Evolutionary conservation across 2,797 vertebrate species (phyloP).

Genomic region (Rousettus madagascariensis): DNA sequence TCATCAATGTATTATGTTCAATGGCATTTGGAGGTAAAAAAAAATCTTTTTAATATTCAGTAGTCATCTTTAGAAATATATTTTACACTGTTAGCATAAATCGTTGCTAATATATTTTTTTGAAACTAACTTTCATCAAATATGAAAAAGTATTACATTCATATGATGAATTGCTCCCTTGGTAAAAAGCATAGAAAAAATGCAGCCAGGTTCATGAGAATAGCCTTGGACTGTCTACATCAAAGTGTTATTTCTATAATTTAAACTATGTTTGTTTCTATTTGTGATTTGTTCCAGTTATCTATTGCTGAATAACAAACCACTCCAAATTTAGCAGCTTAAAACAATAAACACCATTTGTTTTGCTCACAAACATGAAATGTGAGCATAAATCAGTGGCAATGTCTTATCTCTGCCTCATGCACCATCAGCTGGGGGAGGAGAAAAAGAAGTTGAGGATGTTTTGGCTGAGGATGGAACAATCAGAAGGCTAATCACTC

Average conservation of each 20-base stretch:
- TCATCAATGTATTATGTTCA: not conserved
- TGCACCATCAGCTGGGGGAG: not conserved
- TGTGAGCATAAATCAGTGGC: not conserved
- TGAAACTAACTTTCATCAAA: not conserved
- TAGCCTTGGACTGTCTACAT: not conserved
- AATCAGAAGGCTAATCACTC: not conserved
- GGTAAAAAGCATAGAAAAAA: not conserved
- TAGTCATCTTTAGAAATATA: not conserved
- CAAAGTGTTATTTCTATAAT: not conserved
- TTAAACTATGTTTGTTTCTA: not conserved
- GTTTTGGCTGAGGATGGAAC: too few species aligned
- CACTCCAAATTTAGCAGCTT: not conserved
- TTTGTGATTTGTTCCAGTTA: not conserved
- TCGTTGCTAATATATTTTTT: constrained; percentile 22
- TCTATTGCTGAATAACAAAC: not conserved
- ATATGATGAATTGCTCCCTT: not conserved
- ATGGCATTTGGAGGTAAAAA: constrained; percentile 23
- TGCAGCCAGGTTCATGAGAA: not conserved
- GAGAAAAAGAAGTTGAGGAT: not conserved
- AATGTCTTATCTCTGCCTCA: not conserved
- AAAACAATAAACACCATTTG: not conserved
- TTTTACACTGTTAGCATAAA: constrained; percentile 17
- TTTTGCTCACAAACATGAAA: not conserved
- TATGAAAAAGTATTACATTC: not conserved
- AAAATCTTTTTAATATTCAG: not conserved